phyloP scores from a whole-genome alignment of 2,113 vertebrate species.

The Melanostigma gelatinosum region DNA sequence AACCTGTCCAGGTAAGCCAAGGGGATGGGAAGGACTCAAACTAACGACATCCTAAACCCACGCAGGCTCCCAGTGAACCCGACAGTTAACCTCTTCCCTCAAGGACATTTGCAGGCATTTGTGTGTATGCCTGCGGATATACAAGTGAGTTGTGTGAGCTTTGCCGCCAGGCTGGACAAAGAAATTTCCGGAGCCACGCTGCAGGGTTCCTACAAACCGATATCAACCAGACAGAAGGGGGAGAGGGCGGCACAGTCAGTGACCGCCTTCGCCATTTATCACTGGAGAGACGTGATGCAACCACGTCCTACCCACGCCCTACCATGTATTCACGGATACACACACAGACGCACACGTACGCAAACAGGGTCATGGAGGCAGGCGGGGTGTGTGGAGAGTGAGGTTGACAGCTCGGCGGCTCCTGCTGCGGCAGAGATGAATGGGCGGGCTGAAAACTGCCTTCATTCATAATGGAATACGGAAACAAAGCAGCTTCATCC shows the following conservation, averaged over 20 bases:
- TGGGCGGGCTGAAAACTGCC: constrained; percentile 62
- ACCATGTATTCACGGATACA: constrained; percentile 26
- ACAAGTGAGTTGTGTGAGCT: neutral
- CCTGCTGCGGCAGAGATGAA: constrained; percentile 70
- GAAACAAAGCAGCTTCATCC: constrained; percentile 61
- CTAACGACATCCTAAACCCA: constrained; percentile 9
- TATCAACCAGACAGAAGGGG: constrained; percentile 30
- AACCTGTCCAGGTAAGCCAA: constrained; percentile 23
- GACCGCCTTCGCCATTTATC: constrained; percentile 30
- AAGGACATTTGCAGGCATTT: constrained; percentile 37
- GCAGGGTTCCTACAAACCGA: constrained; percentile 26
- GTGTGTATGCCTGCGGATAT: neutral
- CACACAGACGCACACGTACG: constrained; percentile 16
- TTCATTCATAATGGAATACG: constrained; percentile 76
- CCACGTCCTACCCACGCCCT: neutral
- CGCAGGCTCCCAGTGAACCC: constrained; percentile 9
- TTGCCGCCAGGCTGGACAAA: constrained; percentile 20
- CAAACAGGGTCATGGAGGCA: constrained; percentile 37
- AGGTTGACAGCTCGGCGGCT: constrained; percentile 53
- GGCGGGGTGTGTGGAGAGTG: constrained; percentile 29
- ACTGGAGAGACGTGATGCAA: constrained; percentile 14
- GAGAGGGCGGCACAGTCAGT: constrained; percentile 6
- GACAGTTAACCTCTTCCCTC: constrained; percentile 6
- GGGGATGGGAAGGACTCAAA: constrained; percentile 25
- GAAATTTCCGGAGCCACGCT: constrained; percentile 9